A percentile compares a stretch with the other conserved stretches of the same genome.
These are phyloP conservation scores for Entomobrya multifasciata DNA, from an alignment of 2,888 invertebrate species.

Conservation along the genomic window DNA sequence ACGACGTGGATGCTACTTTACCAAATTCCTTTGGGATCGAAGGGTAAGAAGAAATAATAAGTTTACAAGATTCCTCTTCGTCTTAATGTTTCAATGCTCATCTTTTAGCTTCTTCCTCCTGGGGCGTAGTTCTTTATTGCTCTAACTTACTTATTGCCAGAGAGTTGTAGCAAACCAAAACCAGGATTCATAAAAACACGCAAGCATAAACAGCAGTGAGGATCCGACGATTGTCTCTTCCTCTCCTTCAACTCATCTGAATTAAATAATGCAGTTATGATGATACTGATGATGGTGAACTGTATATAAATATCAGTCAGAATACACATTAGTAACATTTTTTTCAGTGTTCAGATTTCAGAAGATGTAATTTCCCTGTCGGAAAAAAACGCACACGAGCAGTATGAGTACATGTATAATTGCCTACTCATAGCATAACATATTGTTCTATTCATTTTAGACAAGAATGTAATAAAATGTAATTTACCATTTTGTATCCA, in stretches of 20 bases:
- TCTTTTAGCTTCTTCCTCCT: conserved; percentile 39
- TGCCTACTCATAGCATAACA: conserved; percentile 29
- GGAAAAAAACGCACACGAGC: conserved; percentile 26
- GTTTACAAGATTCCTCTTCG: conserved; percentile 47
- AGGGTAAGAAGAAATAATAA: conserved; percentile 71
- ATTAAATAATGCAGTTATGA: conserved; percentile 67
- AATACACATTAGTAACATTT: conserved; percentile 56
- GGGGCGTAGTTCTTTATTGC: conserved; percentile 71
- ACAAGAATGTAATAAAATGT: neutral
- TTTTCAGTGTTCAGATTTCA: neutral
- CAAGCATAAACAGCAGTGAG: neutral
- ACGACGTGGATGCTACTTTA: conserved; percentile 69
- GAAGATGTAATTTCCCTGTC: conserved; percentile 42
- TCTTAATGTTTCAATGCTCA: conserved; percentile 58
- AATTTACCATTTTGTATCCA: conserved; percentile 40
- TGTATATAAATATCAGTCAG: conserved; percentile 37
- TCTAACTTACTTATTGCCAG: conserved; percentile 11
- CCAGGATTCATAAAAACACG: too few species aligned
- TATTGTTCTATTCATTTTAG: conserved; percentile 27
- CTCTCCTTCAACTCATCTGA: conserved; percentile 25
- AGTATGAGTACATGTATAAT: neutral
- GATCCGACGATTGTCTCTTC: neutral
- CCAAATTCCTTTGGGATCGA: conserved; percentile 71
- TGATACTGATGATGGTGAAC: conserved; percentile 53
- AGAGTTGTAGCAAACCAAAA: too few species aligned